Evolutionary conservation across 1,140 invertebrate genomes (phyloP), one percentile per base, ranked within the genome.

Genomic region (Musca vetustissima): DNA sequence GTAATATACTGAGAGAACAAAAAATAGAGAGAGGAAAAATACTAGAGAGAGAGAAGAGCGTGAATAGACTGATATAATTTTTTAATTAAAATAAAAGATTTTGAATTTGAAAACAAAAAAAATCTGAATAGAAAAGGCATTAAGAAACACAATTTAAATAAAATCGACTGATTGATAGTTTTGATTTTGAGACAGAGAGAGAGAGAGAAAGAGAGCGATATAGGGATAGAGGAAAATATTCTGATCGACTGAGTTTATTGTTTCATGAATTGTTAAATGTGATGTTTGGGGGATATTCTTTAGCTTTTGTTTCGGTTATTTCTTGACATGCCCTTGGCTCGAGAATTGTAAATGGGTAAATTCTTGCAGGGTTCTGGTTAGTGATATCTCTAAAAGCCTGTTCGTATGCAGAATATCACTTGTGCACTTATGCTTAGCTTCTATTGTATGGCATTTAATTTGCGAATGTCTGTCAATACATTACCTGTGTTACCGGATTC

Each of bases 401-500:
- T 43, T 43, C 11, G 11, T 43, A 43, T 43, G 36, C 36, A 13
- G 36, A 9, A 43, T 43, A 9, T 6, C 36, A 43, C 36, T 43
- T 7, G 11, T 43, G 36, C 11, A 11, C 36, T 13, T 43, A 43
- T 43, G 36, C 36, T 13, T 43, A 43, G 36, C 11, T 43, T 11
- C 6, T 13, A 13, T 43, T 43, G 4, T 43, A n/a, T n/a, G n/a
- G n/a, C n/a, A n/a, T n/a, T n/a, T n/a, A n/a, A n/a, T n/a, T n/a
- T n/a, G n/a, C 3, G 3, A 13, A 13, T 13, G 36, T 43, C 13
- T 43, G 13, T 43, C 36, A 11, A 49, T 65, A 65, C 17, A 32
- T 68, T 70, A 70, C 69, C 92, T 94, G 93, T 75, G 92, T 93
- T 71, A 94, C 92, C 68, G 93, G 92, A 85, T 95, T 94, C 79